Evolutionary conservation across 2,797 vertebrate genomes (phyloP).

Genomic region (Otolemur crassicaudatus): DNA sequence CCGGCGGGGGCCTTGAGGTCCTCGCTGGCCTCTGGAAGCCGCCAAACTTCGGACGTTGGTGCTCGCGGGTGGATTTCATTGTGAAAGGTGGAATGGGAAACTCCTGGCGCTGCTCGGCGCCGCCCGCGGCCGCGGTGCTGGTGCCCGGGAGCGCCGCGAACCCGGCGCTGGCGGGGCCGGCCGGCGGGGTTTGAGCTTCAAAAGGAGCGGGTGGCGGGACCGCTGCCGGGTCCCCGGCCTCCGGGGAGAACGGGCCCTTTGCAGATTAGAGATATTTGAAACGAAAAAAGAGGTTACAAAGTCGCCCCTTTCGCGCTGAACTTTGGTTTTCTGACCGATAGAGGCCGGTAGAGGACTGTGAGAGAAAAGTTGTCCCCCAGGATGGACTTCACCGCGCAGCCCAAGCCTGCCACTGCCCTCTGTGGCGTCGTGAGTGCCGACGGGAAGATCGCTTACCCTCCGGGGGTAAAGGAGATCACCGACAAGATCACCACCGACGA

Average conservation of each 20-base stretch:
- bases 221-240: not conserved
- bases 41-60: slow-evolving; percentile 45
- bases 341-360: slow-evolving; percentile 99
- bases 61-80: slow-evolving; percentile 80
- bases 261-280: slow-evolving; percentile 86
- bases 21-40: not conserved
- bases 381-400: slow-evolving; percentile 98
- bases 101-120: slow-evolving; percentile 63
- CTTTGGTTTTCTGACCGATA: slow-evolving; percentile 99
- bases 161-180: not conserved
- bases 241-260: slow-evolving; percentile 70
- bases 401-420: slow-evolving; percentile 87
- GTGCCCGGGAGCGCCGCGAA: not conserved
- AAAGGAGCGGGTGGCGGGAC: not conserved
- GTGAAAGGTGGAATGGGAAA: slow-evolving; percentile 76
- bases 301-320: slow-evolving; percentile 92
- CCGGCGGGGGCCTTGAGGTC: not conserved
- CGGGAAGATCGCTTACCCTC: slow-evolving; percentile 96
- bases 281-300: slow-evolving; percentile 90
- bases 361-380: slow-evolving; percentile 90
- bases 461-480: slow-evolving; percentile 98
- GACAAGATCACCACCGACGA: slow-evolving; percentile 99
- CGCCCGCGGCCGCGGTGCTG: slow-evolving; percentile 53
- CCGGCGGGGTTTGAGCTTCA: too few relatives aligned
- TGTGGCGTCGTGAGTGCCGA: slow-evolving; percentile 86